These are phyloP conservation scores for Amyelois transitella DNA, from an alignment of 1,140 invertebrate species.

Conservation along the genomic window DNA sequence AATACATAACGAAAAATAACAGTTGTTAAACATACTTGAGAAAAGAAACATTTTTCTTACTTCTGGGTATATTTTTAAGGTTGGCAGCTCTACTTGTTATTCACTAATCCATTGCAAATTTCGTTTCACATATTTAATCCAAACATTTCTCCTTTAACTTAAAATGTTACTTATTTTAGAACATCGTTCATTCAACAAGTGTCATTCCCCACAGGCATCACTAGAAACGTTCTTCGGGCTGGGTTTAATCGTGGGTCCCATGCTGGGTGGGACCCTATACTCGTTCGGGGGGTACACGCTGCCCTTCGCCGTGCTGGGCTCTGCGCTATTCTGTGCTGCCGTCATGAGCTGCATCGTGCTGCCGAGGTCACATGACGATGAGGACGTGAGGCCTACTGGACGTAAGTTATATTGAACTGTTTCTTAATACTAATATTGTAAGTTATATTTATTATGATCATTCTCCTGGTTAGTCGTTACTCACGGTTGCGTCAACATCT, in stretches of 20 bases:
- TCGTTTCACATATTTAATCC: too few species aligned
- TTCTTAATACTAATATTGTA: too few species aligned
- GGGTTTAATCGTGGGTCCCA: conserved; percentile 90
- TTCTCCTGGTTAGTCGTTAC: too few species aligned
- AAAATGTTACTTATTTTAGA: background rate
- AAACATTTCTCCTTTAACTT: background rate
- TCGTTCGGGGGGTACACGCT: conserved; percentile 88
- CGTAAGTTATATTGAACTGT: conserved; percentile 66
- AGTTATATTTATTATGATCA: too few species aligned
- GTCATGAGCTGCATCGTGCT: conserved; percentile 83
- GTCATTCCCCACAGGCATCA: conserved; percentile 79
- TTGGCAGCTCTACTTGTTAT: too few species aligned
- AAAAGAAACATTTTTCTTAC: too few species aligned
- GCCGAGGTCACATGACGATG: conserved; percentile 77
- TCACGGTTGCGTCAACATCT: too few species aligned
- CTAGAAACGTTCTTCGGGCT: conserved; percentile 93
- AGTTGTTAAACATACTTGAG: too few species aligned
- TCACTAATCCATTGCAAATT: too few species aligned
- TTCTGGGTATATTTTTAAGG: too few species aligned
- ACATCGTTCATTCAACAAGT: too few species aligned
- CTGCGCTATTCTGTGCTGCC: conserved; percentile 83
- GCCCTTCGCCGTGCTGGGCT: conserved; percentile 90
- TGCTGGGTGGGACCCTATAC: conserved; percentile 87
- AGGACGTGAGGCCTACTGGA: conserved; percentile 74
- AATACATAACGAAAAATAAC: too few species aligned